Evolutionary conservation across 1,140 invertebrate genomes (phyloP).

Genomic region (Drosophila bifasciata): DNA sequence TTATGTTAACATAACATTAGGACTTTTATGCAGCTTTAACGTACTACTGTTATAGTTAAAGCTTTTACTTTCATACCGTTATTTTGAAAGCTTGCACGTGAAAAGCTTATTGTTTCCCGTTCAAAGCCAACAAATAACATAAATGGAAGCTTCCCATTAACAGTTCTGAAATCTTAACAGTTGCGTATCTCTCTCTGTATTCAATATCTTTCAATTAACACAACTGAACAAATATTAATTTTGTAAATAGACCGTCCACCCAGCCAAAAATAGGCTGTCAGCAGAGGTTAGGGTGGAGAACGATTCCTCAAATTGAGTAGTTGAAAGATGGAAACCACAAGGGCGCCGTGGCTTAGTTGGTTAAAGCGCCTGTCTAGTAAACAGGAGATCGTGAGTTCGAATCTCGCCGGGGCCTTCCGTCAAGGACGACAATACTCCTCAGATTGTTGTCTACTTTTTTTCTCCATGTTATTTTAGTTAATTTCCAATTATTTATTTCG

Average conservation of each 20-base stretch:
- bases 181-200: not conserved
- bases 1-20: too few species aligned
- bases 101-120: constrained; percentile 4
- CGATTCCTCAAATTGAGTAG: constrained; percentile 25
- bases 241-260: constrained; percentile 20
- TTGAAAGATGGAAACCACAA: not conserved
- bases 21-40: too few species aligned
- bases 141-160: not conserved
- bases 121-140: not conserved
- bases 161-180: constrained; percentile 1
- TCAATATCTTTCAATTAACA: constrained; percentile 22
- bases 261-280: not conserved
- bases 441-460: not conserved
- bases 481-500: constrained; percentile 7
- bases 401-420: constrained; percentile 85
- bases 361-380: constrained; percentile 88
- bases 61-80: too few species aligned
- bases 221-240: constrained; percentile 56
- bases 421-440: too few species aligned
- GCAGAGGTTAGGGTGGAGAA: too few species aligned
- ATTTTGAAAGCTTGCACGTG: too few species aligned
- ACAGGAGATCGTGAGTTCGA: constrained; percentile 87
- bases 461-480: not conserved
- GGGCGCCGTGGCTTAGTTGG: constrained; percentile 87
- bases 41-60: too few species aligned